A percentile compares a stretch with the other conserved stretches of the same genome.
phyloP scores from a whole-genome alignment of 2,797 vertebrate species.

The Protosalanx chinensis region DNA sequence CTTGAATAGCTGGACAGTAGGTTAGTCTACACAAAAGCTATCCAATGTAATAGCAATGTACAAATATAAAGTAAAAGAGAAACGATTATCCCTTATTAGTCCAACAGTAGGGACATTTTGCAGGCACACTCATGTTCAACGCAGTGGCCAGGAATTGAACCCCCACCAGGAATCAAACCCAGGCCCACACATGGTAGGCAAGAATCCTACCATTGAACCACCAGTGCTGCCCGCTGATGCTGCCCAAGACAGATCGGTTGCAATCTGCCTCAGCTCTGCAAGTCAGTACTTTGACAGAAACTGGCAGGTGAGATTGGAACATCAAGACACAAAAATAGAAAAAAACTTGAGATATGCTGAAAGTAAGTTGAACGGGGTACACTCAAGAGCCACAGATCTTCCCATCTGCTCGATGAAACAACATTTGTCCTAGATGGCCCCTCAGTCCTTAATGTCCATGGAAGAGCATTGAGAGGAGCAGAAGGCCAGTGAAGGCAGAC shows the following conservation, averaged over 20 bases:
- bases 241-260: slow-evolving; percentile 39
- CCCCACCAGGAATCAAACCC: too few relatives aligned
- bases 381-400: slow-evolving; percentile 41
- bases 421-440: slow-evolving; percentile 24
- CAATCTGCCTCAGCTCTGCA: slow-evolving; percentile 26
- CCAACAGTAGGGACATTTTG: too few relatives aligned
- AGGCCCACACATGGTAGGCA: too few relatives aligned
- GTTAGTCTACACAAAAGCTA: slow-evolving; percentile 53
- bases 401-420: slow-evolving; percentile 44
- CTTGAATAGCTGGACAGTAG: slow-evolving; percentile 40
- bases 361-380: slow-evolving; percentile 51
- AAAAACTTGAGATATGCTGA: slow-evolving; percentile 47
- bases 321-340: slow-evolving; percentile 64
- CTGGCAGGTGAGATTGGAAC: slow-evolving; percentile 48
- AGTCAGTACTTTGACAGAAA: slow-evolving; percentile 28
- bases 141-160: too few relatives aligned
- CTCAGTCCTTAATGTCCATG: slow-evolving; percentile 57
- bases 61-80: slow-evolving; percentile 45
- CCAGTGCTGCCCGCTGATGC: too few relatives aligned
- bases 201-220: too few relatives aligned
- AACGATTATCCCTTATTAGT: too few relatives aligned
- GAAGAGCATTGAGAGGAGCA: slow-evolving; percentile 59
- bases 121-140: too few relatives aligned
- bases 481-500: slow-evolving; percentile 50
- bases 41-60: slow-evolving; percentile 57